A percentile compares a stretch with the other conserved stretches of the same genome.
Conservation (phyloP, 2,888 invertebrate species). For the Melanostoma scalare region DNA sequence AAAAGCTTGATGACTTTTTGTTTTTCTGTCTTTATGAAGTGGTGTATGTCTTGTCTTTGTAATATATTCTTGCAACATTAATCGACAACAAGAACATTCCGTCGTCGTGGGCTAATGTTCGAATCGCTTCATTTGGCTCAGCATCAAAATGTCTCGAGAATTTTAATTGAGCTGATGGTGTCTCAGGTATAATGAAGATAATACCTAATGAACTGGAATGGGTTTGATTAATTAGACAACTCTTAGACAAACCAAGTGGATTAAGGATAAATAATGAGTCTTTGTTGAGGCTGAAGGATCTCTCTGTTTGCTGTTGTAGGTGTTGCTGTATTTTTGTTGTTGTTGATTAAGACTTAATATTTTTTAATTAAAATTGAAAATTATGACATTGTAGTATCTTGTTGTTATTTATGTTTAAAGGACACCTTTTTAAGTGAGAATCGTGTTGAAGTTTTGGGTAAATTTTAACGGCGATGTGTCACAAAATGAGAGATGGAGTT, state of each 20-base stretch:
- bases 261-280: slow-evolving; percentile 36
- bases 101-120: slow-evolving; percentile 24
- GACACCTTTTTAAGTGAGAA: slow-evolving; percentile 4
- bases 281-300: slow-evolving; percentile 7
- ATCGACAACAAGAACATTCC: slow-evolving; percentile 25
- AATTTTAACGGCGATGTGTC: too few species aligned
- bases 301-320: too few species aligned
- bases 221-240: slow-evolving; percentile 21
- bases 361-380: slow-evolving; percentile 30
- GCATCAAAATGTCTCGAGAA: slow-evolving; percentile 31
- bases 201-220: slow-evolving; percentile 8
- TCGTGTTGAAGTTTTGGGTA: not conserved
- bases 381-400: slow-evolving; percentile 5
- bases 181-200: not conserved
- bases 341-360: slow-evolving; percentile 32
- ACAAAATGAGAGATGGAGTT: too few species aligned
- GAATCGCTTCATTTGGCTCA: slow-evolving; percentile 27
- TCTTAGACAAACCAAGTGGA: slow-evolving; percentile 16
- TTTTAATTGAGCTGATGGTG: slow-evolving; percentile 41
- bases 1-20: slow-evolving; percentile 16
- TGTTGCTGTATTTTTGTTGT: too few species aligned
- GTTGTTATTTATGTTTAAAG: slow-evolving; percentile 15
- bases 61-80: not conserved
- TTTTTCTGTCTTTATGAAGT: not conserved
- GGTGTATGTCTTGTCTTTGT: not conserved